Evolutionary conservation across 2,113 vertebrate genomes (phyloP).

Genomic region (Cyphomyrus plagiostoma): DNA sequence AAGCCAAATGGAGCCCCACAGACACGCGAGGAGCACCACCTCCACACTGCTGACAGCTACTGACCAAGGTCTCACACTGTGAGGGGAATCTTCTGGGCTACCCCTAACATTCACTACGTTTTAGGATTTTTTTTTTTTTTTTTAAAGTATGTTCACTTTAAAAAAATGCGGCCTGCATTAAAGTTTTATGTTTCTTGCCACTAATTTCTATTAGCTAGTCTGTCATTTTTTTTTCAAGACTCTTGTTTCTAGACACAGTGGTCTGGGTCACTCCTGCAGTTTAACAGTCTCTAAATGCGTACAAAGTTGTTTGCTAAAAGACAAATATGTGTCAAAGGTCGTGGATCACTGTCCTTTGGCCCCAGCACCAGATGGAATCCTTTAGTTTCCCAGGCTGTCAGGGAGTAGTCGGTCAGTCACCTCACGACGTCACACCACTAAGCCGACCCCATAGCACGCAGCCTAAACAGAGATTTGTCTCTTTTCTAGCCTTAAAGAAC

Average conservation of each 20-base stretch:
- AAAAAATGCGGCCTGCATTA: background rate
- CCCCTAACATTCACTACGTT: background rate
- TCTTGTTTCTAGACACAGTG: background rate
- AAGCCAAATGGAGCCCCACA: conserved; percentile 41
- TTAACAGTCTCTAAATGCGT: conserved; percentile 61
- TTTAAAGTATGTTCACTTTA: background rate
- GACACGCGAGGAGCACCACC: background rate
- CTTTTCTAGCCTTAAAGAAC: conserved; percentile 40
- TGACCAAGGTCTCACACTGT: background rate
- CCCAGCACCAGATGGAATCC: conserved; percentile 65
- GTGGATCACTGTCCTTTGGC: conserved; percentile 54
- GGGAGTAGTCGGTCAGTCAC: conserved; percentile 33
- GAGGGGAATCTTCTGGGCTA: background rate
- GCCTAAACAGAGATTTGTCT: conserved; percentile 48
- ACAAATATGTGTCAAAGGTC: conserved; percentile 67
- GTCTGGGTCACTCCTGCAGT: conserved; percentile 43
- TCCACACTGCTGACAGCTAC: conserved; percentile 17
- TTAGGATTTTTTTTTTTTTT: background rate
- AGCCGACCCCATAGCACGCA: conserved; percentile 27
- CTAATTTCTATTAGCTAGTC: background rate
- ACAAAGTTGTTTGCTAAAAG: conserved; percentile 62
- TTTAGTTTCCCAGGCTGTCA: conserved; percentile 68
- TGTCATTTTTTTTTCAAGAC: background rate
- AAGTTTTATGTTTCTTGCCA: background rate
- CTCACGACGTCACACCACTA: conserved; percentile 35